Evolutionary conservation across 1,140 invertebrate species (phyloP), one percentile per base, ranked within the genome.

Genomic region (Drosophila equinoxialis): DNA sequence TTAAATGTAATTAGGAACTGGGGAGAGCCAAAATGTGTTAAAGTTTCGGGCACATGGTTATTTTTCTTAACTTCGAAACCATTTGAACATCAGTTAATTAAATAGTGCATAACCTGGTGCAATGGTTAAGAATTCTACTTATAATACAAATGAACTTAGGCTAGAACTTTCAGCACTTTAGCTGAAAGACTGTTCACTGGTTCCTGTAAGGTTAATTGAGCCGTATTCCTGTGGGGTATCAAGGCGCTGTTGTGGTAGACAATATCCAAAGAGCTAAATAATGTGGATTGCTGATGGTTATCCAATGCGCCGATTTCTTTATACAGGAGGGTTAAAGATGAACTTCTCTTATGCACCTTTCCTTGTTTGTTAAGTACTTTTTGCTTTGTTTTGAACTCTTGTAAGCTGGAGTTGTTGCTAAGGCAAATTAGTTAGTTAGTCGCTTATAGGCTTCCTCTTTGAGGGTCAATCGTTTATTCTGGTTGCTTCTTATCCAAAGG

Each of bases 101-200:
- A 13, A 11, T 13, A n/a, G 7, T 10, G 1, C 17, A 51, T 51
- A 51, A 51, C 51, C 61, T 14, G 59, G 33, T 57, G 26, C 3
- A 57, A n/a, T 14, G 51, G 55, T 42, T 57, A 30, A 10, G 8
- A 26, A 4, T 17, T 57, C 11, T 60, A 6, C 8, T 48, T n/a
- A 55, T 30, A 6, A 35, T 42, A 54, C n/a, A 13, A 20, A 1
- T 5, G 42, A 8, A 33, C 35, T 82, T 87, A 87, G 0, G 72
- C 7, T 45, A 86, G 41, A 62, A 86, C 77, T 39, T 86, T 86
- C 8, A 86, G 76, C 17, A 87, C 1, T 55, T 86, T 86, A 5
- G 54, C 83, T 41, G 83, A 77, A 4, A 86, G 72, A 64, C 66
- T 69, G 45, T 82, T 82, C 6, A 86, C 76, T 69, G 83, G 76